phyloP scores from a whole-genome alignment of 2,888 invertebrate species.

The Microchrysa polita region DNA sequence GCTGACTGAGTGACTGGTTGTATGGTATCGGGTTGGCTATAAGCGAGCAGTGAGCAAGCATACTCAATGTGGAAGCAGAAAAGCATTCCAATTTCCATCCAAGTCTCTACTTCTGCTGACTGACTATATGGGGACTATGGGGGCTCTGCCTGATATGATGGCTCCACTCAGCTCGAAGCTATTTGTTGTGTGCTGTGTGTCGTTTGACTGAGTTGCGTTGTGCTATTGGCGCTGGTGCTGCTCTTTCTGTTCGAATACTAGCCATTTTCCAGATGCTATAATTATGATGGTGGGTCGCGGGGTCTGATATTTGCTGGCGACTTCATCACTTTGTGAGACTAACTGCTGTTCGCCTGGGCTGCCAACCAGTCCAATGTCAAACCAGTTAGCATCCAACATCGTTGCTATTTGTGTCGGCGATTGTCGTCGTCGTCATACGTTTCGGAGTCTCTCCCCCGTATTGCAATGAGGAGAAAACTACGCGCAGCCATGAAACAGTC shows the following conservation, averaged over 20 bases:
- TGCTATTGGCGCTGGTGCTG: neutral
- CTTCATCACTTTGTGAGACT: neutral
- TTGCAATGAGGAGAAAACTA: neutral
- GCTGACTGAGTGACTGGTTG: too few relatives aligned
- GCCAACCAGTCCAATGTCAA: constrained; percentile 52
- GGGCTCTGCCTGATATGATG: constrained; percentile 3
- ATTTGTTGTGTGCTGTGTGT: too few relatives aligned
- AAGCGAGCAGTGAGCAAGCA: too few relatives aligned
- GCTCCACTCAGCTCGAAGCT: too few relatives aligned
- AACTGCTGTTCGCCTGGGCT: constrained; percentile 19
- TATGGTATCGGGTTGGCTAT: too few relatives aligned
- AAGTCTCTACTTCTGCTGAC: constrained; percentile 3
- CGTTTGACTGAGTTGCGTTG: neutral
- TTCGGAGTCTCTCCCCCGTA: constrained; percentile 26
- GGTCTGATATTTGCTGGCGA: neutral
- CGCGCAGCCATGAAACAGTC: constrained; percentile 9
- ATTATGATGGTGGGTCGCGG: constrained; percentile 19
- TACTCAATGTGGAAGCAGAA: neutral
- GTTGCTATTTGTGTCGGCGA: constrained; percentile 8
- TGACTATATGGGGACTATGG: neutral
- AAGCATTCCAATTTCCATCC: neutral
- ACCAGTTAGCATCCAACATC: constrained; percentile 50
- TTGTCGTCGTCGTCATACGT: too few relatives aligned
- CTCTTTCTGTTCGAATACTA: constrained; percentile 5
- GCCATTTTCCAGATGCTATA: constrained; percentile 9